These are phyloP conservation scores for Rhopalosiphum maidis DNA, from an alignment of 1,140 invertebrate genomes.

Conservation along the genomic window DNA sequence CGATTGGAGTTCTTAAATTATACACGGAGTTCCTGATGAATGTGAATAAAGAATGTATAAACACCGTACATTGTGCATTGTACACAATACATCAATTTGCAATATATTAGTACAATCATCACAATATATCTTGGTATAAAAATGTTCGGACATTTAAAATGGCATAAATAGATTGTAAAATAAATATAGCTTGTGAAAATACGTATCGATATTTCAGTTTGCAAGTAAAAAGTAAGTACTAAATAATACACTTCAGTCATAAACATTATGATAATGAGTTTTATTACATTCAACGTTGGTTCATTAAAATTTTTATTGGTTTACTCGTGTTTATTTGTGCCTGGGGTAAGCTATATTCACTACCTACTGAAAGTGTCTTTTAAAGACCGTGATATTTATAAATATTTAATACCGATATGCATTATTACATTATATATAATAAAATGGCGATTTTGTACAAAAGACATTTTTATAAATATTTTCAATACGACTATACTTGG, in stretches of 20 bases:
- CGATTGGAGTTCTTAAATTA: too few species aligned
- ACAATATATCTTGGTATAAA: background rate
- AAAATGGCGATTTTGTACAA: background rate
- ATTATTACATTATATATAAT: background rate
- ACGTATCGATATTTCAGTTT: conserved; percentile 3
- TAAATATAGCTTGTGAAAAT: background rate
- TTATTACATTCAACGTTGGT: background rate
- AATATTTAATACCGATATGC: background rate
- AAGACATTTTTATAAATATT: background rate
- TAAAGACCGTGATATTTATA: background rate
- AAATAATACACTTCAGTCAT: background rate
- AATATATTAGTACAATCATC: background rate
- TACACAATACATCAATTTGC: background rate
- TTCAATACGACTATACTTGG: background rate
- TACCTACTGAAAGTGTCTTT: background rate
- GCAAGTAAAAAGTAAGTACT: background rate
- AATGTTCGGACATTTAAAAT: background rate
- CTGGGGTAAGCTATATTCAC: background rate
- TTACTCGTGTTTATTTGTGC: background rate
- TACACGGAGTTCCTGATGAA: background rate
- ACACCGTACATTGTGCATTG: background rate
- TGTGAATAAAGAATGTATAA: background rate
- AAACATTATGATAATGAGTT: background rate
- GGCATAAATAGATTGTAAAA: background rate
- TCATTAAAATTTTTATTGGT: background rate